phyloP scores from a whole-genome alignment of 2,797 vertebrate genomes.

The Cyclura pinguis region DNA sequence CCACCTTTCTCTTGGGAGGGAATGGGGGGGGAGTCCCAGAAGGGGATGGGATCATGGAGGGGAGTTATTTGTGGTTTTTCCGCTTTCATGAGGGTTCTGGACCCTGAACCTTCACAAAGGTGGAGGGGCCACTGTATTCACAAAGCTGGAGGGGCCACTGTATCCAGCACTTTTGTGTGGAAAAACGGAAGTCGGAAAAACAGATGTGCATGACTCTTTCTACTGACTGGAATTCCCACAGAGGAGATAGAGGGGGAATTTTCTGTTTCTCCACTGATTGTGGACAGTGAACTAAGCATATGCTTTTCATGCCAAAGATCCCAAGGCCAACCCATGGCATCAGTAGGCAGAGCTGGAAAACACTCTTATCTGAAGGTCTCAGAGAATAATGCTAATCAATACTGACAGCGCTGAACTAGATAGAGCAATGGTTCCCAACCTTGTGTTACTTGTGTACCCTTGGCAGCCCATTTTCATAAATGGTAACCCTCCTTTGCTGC shows the following conservation, averaged over 20 bases:
- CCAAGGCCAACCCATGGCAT: neutral
- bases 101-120: no score
- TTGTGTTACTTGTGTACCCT: no score
- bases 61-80: no score
- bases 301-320: neutral
- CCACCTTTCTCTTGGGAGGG: no score
- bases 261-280: neutral
- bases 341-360: neutral
- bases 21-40: no score
- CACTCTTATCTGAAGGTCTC: neutral
- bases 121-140: neutral
- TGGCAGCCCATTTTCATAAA: no score
- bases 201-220: neutral
- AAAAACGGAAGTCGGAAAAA: neutral
- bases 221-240: neutral
- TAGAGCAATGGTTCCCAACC: no score
- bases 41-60: no score
- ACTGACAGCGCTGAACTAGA: neutral
- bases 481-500: no score
- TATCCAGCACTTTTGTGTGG: neutral
- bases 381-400: no score
- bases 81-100: no score
- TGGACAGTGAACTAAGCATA: neutral
- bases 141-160: no score
- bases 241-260: neutral